Conservation (phyloP, 2,888 invertebrate genomes). For the Agrenia bidenticulata region DNA sequence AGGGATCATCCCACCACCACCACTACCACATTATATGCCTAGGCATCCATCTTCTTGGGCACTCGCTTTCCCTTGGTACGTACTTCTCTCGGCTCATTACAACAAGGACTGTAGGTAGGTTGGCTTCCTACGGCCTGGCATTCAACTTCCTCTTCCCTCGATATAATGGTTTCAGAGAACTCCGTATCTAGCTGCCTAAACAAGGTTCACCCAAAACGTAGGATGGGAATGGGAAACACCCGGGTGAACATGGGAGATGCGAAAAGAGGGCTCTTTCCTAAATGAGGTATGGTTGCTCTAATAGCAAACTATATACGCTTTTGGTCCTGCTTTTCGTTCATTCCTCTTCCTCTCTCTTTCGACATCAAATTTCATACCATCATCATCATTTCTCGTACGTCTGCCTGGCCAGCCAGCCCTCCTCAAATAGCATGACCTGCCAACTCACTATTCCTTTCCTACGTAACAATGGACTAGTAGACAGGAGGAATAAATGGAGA, state of each 20-base stretch:
- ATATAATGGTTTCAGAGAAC: no score
- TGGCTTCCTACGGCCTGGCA: no score
- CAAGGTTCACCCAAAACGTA: no score
- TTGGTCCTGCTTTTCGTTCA: not conserved
- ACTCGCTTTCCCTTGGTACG: no score
- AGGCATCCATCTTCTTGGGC: not conserved
- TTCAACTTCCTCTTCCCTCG: no score
- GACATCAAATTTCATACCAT: constrained; percentile 16
- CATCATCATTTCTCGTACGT: constrained; percentile 14
- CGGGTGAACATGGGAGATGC: not conserved
- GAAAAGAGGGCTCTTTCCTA: constrained; percentile 2
- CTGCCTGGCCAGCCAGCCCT: not conserved
- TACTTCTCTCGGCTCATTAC: no score
- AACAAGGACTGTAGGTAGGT: no score
- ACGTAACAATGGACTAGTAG: not conserved
- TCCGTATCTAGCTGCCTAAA: no score
- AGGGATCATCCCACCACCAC: constrained; percentile 1
- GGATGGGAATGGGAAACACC: no score
- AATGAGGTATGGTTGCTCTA: constrained; percentile 5
- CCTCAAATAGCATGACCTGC: constrained; percentile 9
- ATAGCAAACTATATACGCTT: not conserved
- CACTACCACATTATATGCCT: not conserved
- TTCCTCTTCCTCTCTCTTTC: constrained; percentile 7
- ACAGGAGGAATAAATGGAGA: constrained; percentile 4
- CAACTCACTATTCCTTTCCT: not conserved